Evolutionary conservation across 2,113 vertebrate genomes (phyloP), one percentile per base, ranked within the genome.

Genomic region (Campylorhamphus procurvoides): DNA sequence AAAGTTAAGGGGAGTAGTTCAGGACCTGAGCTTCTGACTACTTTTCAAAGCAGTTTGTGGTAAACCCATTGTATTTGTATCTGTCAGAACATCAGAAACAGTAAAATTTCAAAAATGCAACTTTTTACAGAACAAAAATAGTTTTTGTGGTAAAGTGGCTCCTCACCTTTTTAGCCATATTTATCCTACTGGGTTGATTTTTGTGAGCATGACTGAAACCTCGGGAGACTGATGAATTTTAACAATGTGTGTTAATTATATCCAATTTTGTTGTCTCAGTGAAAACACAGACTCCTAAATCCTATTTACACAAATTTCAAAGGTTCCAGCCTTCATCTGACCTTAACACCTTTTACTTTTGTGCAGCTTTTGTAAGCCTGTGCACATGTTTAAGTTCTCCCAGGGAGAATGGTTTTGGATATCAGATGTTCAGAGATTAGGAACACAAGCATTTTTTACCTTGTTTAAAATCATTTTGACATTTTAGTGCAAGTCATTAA

Each of bases 161-260:
- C 64, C 91, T 53, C 52, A 87, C 86, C 62, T 87, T 92, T 90
- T 93, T 56, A 92, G 84, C 79, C 24, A 11, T 90, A 89, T 94
- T 97, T 97, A 91, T 97, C 94, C 62, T 84, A 94, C 90, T 56
- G 73, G 50, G 78, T 80, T 96, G 95, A 90, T 80, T 97, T 97
- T 96, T 94, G 94, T 96, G 95, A 97, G 92, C 91, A 81, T 95
- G 95, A 94, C 90, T 92, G 85, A 97, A 97, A 84, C 94, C 96
- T 96, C 50, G 18, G 93, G 91, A 97, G 92, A 89, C 93, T 97
- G 96, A 98, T 97, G 91, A 97, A 94, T 88, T 97, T 96, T 97
- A 98, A 96, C 84, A 86, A 74, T 87, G 92, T 90, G 85, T 87
- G 91, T 97, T 98, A 96, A 98, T 97, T 97, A 92, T 91, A 89